Evolutionary conservation across 2,797 vertebrate species (phyloP), one percentile per base, ranked within the genome.

Genomic region (Mus caroli): DNA sequence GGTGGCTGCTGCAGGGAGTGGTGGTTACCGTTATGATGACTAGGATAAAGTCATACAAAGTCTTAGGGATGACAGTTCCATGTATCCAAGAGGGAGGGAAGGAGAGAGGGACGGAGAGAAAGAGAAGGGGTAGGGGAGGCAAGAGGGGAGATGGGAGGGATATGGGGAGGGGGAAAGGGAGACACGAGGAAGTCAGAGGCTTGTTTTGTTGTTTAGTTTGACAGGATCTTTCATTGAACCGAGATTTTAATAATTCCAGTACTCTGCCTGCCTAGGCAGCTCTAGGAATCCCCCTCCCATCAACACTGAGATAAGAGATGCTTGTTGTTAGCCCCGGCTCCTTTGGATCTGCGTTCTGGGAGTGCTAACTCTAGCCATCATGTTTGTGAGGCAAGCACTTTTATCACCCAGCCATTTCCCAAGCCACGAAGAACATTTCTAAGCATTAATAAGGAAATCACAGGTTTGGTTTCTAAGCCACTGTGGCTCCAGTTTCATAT

Each of bases 21-120:
- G 58, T 22, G 17, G 5, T 17, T 11, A 50, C 31, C 2, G 0
- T 6, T 14, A 7, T 31, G n/a, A 34, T 54, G 50, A 22, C 2
- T 54, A 31, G 28, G 20, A 24, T 28, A 90, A 20, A 10, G 64
- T 89, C 52, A n/a, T 43, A 26, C 46, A 64, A 79, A 60, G 56
- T 10, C 40, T 6, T 7, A 28, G 9, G 37, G 34, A 6, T n/a
- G 40, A 15, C 19, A 60, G 13, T 28, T 54, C 4, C 8, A 10
- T n/a, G 10, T 85, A 28, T 67, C 1, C 62, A 28, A 34, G 11
- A 43, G 37, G 24, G 40, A 46, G 28, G 26, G 82, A 64, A 12
- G 40, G 56, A 43, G 6, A 20, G 78, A 80, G 34, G n/a, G 78
- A 80, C 31, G 34, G 4, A 76, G 6, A 46, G 37, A 10, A 24